These are phyloP conservation scores for Anas platyrhynchos DNA, from an alignment of 2,113 vertebrate species.

Conservation along the genomic window DNA sequence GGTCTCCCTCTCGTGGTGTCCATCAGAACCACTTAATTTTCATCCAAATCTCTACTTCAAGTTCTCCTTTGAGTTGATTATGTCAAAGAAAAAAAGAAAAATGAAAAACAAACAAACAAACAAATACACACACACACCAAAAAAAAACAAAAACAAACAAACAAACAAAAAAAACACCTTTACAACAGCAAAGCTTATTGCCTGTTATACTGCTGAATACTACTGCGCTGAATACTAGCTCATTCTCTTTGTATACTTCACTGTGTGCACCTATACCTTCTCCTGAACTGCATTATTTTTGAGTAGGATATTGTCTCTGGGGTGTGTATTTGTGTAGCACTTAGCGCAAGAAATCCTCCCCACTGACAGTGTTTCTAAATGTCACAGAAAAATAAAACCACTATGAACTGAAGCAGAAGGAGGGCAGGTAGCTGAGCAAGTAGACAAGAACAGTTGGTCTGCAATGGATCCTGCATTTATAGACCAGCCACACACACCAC, in stretches of 20 bases:
- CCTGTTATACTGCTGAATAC: background rate
- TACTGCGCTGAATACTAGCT: background rate
- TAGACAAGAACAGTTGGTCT: background rate
- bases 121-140: too few relatives aligned
- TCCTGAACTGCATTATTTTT: background rate
- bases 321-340: background rate
- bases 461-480: background rate
- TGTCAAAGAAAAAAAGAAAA: background rate
- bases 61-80: background rate
- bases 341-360: background rate
- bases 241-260: background rate
- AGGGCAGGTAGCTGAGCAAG: background rate
- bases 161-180: background rate
- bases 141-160: too few relatives aligned
- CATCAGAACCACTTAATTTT: background rate
- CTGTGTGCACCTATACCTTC: background rate
- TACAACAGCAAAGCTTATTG: background rate
- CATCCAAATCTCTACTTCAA: background rate
- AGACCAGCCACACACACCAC: background rate
- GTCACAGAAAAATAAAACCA: background rate
- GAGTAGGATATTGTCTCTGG: background rate
- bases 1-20: background rate
- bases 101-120: too few relatives aligned
- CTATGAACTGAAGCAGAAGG: background rate
- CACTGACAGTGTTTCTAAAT: background rate